Evolutionary conservation across 2,113 vertebrate species (phyloP).

Genomic region (Poeciliopsis occidentalis): DNA sequence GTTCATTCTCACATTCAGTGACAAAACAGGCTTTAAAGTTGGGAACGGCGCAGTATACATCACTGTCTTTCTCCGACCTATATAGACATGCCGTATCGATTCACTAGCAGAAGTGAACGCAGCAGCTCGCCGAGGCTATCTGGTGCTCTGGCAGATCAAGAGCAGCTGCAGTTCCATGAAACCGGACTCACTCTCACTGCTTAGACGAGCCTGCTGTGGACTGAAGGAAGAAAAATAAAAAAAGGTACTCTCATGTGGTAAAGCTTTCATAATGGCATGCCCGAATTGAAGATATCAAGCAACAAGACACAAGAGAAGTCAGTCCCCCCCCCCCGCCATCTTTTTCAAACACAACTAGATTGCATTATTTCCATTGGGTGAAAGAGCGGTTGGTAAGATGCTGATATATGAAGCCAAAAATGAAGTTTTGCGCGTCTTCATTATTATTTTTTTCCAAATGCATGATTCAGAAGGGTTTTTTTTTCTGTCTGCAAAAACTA

Average conservation of each 20-base stretch:
- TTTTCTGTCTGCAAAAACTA: not conserved
- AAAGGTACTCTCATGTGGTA: constrained; percentile 14
- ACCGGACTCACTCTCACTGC: constrained; percentile 60
- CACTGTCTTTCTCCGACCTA: constrained; percentile 58
- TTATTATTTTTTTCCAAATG: not conserved
- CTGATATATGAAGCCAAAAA: not conserved
- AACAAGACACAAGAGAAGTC: constrained; percentile 39
- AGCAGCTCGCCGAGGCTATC: constrained; percentile 58
- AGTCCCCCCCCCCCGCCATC: not conserved
- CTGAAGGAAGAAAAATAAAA: constrained; percentile 25
- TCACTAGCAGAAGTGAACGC: constrained; percentile 70
- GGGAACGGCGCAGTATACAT: constrained; percentile 44
- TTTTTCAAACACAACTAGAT: constrained; percentile 14
- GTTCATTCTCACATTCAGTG: constrained; percentile 25
- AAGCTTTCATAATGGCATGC: constrained; percentile 38
- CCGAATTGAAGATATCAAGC: constrained; percentile 25
- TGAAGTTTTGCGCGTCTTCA: not conserved
- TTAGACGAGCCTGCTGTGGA: constrained; percentile 37
- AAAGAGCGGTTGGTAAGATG: constrained; percentile 19
- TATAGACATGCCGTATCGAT: constrained; percentile 71
- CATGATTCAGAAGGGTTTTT: not conserved
- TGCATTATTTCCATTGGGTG: constrained; percentile 15
- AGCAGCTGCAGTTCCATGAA: constrained; percentile 73
- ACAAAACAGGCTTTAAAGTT: constrained; percentile 42
- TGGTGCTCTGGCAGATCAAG: constrained; percentile 64